A percentile compares a stretch with the other conserved stretches of the same genome.
Conservation (phyloP, 2,888 invertebrate genomes). For the Malacosoma neustria region DNA sequence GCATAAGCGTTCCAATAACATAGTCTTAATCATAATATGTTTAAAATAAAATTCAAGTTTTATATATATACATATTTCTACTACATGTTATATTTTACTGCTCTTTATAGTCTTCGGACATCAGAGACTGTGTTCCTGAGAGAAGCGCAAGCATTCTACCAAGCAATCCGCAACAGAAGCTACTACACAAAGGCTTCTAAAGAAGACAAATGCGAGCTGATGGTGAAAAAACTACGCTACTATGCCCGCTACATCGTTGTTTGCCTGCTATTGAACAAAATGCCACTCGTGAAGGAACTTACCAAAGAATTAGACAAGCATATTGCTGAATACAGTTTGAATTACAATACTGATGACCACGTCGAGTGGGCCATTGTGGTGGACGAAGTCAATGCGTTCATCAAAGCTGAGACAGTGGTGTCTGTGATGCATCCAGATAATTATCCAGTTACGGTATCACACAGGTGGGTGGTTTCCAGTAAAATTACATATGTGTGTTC, state of each 20-base stretch:
- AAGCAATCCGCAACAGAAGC: conserved; percentile 93
- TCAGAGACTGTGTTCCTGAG: conserved; percentile 97
- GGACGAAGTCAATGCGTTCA: conserved; percentile 95
- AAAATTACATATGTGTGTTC: too few relatives aligned
- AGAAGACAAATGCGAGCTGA: conserved; percentile 94
- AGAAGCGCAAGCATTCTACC: conserved; percentile 97
- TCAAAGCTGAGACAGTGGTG: conserved; percentile 93
- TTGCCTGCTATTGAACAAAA: conserved; percentile 92
- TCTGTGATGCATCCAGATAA: conserved; percentile 92
- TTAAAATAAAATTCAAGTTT: too few relatives aligned
- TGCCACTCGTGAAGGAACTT: conserved; percentile 93
- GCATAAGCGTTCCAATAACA: too few relatives aligned
- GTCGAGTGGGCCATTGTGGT: conserved; percentile 96
- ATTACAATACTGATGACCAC: conserved; percentile 98
- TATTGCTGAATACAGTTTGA: conserved; percentile 95
- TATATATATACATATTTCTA: too few relatives aligned
- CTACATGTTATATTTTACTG: too few relatives aligned
- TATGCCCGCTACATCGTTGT: conserved; percentile 98
- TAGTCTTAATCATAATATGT: too few relatives aligned
- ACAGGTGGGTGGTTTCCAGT: conserved; percentile 82
- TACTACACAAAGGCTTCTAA: conserved; percentile 96
- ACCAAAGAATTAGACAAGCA: conserved; percentile 94
- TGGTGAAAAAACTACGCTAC: conserved; percentile 96
- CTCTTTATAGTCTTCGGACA: conserved; percentile 91
- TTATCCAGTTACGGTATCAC: conserved; percentile 88